Evolutionary conservation across 2,888 invertebrate genomes (phyloP), one percentile per base, ranked within the genome.

Genomic region (Napeogenes sylphis): DNA sequence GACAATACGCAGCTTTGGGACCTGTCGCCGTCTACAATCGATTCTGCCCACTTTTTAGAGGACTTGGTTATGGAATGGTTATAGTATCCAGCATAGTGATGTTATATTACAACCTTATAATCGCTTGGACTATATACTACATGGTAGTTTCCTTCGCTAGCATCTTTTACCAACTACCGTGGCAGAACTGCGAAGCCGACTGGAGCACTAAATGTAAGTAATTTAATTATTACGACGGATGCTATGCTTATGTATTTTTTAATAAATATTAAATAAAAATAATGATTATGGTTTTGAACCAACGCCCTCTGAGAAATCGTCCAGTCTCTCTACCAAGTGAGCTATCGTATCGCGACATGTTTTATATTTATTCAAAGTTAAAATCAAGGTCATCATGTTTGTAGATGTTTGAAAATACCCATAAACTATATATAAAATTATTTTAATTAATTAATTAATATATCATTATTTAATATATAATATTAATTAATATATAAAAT

Each of bases 11-110:
- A 38, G 95, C 94, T 4, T 79, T 94, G 61, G 94, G 94, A 10
- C 96, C 96, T 0, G 94, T 96, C 14, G 95, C 95, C 14, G 94
- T 95, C 56, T 96, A 95, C 91, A 93, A 94, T 73, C 93, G 94
- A 73, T 95, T 96, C 80, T 96, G 94, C 70, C 95, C 95, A 0
- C 90, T 96, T 8, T 94, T 96, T 75, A 93, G 93, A 68, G 95
- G 94, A 10, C 83, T 95, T 13, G 95, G 95, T 61, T 94, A 94
- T 69, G 94, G 94, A 68, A 95, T 95, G 95, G 93, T 95, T 65
- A 92, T 94, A 67, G 93, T 95, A n/a, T 94, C 94, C 67, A 91
- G 93, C 66, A 92, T 94, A 67, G 95, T 95, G 35, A 94, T 94
- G 94, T 87, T 94, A 47, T 95, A 95, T 77, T 95, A 95, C 80